These are phyloP conservation scores for Lepidocolaptes lacrymiger DNA, from an alignment of 2,797 vertebrate genomes.

Conservation along the genomic window DNA sequence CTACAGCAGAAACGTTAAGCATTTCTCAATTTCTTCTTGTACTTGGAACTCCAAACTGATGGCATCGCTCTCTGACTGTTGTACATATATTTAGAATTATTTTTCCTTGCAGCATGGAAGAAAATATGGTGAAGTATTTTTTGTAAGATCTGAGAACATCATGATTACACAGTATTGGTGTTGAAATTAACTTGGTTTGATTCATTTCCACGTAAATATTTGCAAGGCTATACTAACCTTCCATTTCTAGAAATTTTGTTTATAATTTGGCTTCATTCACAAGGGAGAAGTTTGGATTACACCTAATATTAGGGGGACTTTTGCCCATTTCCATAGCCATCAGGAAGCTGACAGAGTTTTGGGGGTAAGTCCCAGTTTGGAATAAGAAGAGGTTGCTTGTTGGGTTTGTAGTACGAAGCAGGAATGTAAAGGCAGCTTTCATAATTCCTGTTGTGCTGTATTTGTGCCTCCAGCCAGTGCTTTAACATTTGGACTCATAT, in stretches of 20 bases:
- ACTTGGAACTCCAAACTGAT: constrained; percentile 11
- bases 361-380: background rate
- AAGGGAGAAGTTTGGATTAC: background rate
- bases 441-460: constrained; percentile 47
- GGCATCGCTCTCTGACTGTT: background rate
- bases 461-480: constrained; percentile 70
- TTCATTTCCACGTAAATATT: background rate
- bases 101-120: constrained; percentile 41
- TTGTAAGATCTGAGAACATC: background rate
- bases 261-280: background rate
- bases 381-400: background rate
- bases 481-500: constrained; percentile 61
- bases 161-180: background rate
- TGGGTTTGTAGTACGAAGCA: constrained; percentile 30
- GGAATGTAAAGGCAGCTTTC: constrained; percentile 43
- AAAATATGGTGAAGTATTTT: constrained; percentile 4
- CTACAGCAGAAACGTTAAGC: constrained; percentile 29
- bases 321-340: background rate
- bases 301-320: background rate
- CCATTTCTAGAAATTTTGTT: background rate
- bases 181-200: background rate
- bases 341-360: background rate
- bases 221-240: background rate
- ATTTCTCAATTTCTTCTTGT: constrained; percentile 59
- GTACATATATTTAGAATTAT: background rate